These are phyloP conservation scores for Molossus alvarezi DNA, from an alignment of 2,797 vertebrate species.

Conservation along the genomic window DNA sequence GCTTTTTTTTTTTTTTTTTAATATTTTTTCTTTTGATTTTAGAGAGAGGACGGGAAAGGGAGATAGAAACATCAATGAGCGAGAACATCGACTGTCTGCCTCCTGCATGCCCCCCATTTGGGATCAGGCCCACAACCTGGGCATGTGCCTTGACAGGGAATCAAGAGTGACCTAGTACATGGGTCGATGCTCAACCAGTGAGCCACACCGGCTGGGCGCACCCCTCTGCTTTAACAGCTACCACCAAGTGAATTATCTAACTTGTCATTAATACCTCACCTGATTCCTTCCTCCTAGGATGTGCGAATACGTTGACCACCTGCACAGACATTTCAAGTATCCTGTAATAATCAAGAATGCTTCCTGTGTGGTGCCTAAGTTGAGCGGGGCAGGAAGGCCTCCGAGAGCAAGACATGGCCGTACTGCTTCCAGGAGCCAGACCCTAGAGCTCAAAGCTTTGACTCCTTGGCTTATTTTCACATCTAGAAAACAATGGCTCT, in stretches of 20 bases:
- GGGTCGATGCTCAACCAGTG: too few relatives aligned
- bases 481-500: conserved; percentile 30
- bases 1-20: neutral
- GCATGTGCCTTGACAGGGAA: too few relatives aligned
- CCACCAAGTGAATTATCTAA: neutral
- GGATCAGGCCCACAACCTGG: too few relatives aligned
- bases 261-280: neutral
- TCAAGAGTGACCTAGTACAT: too few relatives aligned
- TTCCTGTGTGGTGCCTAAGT: conserved; percentile 93
- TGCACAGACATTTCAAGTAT: conserved; percentile 94
- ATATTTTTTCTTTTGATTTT: too few relatives aligned
- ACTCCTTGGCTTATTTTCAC: conserved; percentile 13
- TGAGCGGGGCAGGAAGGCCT: conserved; percentile 70
- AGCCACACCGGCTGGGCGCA: too few relatives aligned
- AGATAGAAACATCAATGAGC: too few relatives aligned
- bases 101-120: too few relatives aligned
- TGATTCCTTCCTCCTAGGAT: conserved; percentile 89
- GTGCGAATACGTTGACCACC: conserved; percentile 95
- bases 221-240: neutral
- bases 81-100: too few relatives aligned
- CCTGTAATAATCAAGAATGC: conserved; percentile 92
- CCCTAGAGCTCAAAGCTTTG: neutral
- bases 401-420: neutral
- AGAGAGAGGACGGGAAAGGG: too few relatives aligned
- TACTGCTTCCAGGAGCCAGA: neutral